Percentiles rank a stretch among this genome's conserved stretches.
Evolutionary conservation across 1,140 invertebrate genomes (phyloP).

Genomic region (roundworm (Caenorhabditis elegans)): WBcel235 BX284604.4:4229001-4229500

Average conservation of each 20-base stretch:
- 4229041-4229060: no score
- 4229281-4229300: neutral
- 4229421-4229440: constrained; percentile 65
- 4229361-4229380: constrained; percentile 62
- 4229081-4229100: no score
- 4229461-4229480: constrained; percentile 55
- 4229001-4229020: no score
- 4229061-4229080: no score
- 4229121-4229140: no score
- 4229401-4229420: constrained; percentile 56
- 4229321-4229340: constrained; percentile 57
- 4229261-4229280: neutral
- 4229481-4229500: constrained; percentile 54
- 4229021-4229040: no score
- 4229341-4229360: constrained; percentile 60
- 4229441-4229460: constrained; percentile 60
- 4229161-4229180: no score
- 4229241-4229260: neutral
- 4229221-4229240: neutral
- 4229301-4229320: constrained; percentile 50
- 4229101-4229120: no score
- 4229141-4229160: no score
- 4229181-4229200: no score
- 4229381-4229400: constrained; percentile 57
- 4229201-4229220: no score